phyloP scores from a whole-genome alignment of 1,140 invertebrate genomes.

The Triops longicaudatus region DNA sequence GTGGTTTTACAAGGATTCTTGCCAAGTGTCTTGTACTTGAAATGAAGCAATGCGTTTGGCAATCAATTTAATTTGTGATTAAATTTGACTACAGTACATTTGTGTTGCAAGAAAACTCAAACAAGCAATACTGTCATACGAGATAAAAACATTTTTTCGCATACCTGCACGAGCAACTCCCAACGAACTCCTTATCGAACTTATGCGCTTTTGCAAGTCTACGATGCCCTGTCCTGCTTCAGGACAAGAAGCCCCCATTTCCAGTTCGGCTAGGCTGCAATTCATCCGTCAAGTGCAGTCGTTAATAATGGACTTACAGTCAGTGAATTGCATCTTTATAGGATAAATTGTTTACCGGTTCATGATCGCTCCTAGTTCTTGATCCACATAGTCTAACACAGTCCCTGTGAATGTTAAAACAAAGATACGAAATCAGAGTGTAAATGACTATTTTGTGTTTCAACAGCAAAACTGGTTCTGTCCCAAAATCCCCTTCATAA shows the following conservation, averaged over 20 bases:
- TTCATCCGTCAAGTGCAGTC: background rate
- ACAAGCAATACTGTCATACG: no score
- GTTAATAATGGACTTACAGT: no score
- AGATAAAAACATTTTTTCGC: background rate
- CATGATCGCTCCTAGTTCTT: background rate
- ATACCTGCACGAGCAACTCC: conserved; percentile 13
- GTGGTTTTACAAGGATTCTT: no score
- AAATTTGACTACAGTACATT: no score
- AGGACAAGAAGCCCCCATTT: background rate
- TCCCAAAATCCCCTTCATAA: no score
- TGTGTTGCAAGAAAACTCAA: no score
- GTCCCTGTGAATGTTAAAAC: background rate
- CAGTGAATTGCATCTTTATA: no score
- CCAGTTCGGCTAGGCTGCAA: background rate
- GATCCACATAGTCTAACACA: background rate
- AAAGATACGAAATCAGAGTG: background rate
- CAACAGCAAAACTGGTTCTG: no score
- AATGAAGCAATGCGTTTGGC: no score
- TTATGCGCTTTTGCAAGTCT: background rate
- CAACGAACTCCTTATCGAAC: background rate
- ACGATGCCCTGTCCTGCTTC: background rate
- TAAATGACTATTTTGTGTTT: no score
- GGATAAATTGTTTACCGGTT: background rate
- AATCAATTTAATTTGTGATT: no score
- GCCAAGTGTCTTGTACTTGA: no score